Evolutionary conservation across 2,888 invertebrate genomes (phyloP), one percentile per base, ranked within the genome.

Genomic region (Diadegma fenestrale): DNA sequence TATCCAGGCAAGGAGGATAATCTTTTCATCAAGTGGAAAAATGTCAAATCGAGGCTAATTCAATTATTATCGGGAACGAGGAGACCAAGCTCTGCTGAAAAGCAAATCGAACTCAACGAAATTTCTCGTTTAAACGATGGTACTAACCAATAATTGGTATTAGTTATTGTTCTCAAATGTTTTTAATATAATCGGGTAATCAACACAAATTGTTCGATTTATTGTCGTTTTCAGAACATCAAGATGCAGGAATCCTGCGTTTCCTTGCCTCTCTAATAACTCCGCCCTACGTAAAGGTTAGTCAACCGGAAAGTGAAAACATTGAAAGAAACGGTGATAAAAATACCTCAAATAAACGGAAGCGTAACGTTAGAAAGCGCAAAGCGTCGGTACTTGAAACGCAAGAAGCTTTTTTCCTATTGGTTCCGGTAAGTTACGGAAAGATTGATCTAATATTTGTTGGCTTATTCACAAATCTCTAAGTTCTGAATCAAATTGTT

Each of bases 361-460:
- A 69, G 30, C 69, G 69, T 17, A 48, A 48, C 4, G 30, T 48
- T 6, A 69, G 10, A 17, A 69, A 69, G 22, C 48, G 48, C 3
- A 69, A 33, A 69, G 69, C 45, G 30, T 26, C 69, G 30, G 48
- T 48, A 17, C 26, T 69, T 14, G 51, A 69, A 69, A 19, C 69
- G 5, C 1, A 69, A 30, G 69, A 69, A n/a, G 45, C 69, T 22
- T 69, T 69, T 69, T 33, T 69, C 45, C 30, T 69, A 69, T 69
- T 48, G 19, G 48, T 48, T 30, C 69, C 69, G 48, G 45, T 69
- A 48, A 69, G 10, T 69, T 69, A 51, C 26, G 0, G 12, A 45
- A 48, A 10, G 45, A 30, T 48, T 26, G 1, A 69, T 22, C 14
- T 58, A 58, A 14, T 26, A 26, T 58, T 10, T 22, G 0, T 58